Percentiles rank a stretch among this genome's conserved stretches.
phyloP scores from a whole-genome alignment of 2,797 vertebrate species.

The Botia kubotai region DNA sequence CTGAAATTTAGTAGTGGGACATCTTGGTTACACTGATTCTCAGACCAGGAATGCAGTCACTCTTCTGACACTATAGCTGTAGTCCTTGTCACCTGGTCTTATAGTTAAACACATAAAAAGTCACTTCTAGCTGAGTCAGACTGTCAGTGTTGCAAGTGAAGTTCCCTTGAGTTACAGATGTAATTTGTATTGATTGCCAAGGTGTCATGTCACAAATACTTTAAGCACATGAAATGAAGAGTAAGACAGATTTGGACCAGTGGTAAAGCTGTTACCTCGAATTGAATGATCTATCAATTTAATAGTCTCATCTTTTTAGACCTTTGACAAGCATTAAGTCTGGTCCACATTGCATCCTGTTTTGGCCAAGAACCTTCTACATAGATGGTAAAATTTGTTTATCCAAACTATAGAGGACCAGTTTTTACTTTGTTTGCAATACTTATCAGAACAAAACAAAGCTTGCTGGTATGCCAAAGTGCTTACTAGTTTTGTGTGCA shows the following conservation, averaged over 20 bases:
- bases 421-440: no score
- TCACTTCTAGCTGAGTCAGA: neutral
- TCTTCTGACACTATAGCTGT: slow-evolving; percentile 1
- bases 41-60: neutral
- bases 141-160: neutral
- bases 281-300: no score
- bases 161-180: slow-evolving; percentile 13
- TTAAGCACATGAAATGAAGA: no score
- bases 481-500: neutral
- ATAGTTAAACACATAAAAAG: neutral
- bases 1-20: neutral
- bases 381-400: neutral
- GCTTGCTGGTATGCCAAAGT: no score
- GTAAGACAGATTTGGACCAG: neutral
- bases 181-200: slow-evolving; percentile 2
- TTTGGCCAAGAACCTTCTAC: neutral
- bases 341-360: neutral
- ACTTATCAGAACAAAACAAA: no score
- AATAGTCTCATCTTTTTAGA: no score
- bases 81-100: slow-evolving; percentile 4
- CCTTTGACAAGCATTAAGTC: no score
- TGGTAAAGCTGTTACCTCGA: neutral
- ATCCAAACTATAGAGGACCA: no score
- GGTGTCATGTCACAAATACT: slow-evolving; percentile 8
- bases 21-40: slow-evolving; percentile 4